These are phyloP conservation scores for Hippopotamyrus pictus DNA, from an alignment of 2,797 vertebrate species.

Conservation along the genomic window DNA sequence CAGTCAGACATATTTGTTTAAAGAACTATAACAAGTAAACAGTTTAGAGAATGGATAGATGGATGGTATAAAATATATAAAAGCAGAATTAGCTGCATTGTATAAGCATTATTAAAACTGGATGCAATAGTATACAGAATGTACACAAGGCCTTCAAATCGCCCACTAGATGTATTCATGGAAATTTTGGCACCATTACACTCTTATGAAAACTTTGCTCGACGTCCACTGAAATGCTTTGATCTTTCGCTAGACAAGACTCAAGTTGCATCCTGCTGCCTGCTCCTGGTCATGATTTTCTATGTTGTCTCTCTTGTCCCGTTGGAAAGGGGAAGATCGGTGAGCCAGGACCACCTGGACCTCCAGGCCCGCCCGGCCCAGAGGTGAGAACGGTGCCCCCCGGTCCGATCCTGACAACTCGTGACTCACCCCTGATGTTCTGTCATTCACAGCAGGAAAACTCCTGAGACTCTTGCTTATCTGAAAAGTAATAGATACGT, in stretches of 20 bases:
- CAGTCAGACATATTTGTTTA: neutral
- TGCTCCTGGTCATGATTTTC: neutral
- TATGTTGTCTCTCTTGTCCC: slow-evolving; percentile 18
- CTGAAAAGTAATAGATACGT: neutral
- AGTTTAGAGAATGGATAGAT: neutral
- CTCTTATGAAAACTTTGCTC: neutral
- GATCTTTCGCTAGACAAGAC: slow-evolving; percentile 1
- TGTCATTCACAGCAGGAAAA: neutral
- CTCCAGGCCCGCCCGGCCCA: slow-evolving; percentile 67
- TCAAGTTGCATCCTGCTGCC: neutral
- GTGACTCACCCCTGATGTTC: neutral
- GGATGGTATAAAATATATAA: neutral
- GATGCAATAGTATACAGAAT: neutral
- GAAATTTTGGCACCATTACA: neutral
- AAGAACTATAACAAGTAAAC: neutral
- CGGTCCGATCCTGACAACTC: neutral
- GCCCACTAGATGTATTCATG: neutral
- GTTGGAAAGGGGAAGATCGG: slow-evolving; percentile 66
- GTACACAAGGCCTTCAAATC: neutral
- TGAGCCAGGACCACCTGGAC: slow-evolving; percentile 66
- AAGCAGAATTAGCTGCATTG: neutral
- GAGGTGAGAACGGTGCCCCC: slow-evolving; percentile 58
- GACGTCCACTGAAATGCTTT: slow-evolving; percentile 2
- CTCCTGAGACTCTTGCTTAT: neutral
- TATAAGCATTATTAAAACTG: neutral